Conservation (phyloP, 2,888 invertebrate species). For the Rhamnusium bicolor region DNA sequence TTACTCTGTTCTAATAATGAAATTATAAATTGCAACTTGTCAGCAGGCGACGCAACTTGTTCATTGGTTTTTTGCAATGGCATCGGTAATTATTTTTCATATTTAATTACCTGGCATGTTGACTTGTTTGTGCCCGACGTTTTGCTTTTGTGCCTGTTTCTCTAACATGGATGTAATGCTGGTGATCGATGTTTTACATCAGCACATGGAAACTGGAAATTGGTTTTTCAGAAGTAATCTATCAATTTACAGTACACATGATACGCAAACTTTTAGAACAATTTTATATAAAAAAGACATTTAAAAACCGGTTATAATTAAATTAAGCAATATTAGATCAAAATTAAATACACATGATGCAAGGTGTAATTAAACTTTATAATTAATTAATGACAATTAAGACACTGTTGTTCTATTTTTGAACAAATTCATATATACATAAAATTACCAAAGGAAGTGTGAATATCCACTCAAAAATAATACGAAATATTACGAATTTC, state of each 20-base stretch:
- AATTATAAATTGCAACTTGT: conserved; percentile 24
- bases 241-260: not conserved
- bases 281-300: not conserved
- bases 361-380: too few species aligned
- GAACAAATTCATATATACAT: too few species aligned
- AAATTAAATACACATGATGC: too few species aligned
- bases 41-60: not conserved
- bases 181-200: not conserved
- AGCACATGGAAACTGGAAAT: not conserved
- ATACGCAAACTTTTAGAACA: not conserved
- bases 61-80: not conserved
- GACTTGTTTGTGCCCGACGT: not conserved
- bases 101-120: not conserved
- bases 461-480: too few species aligned
- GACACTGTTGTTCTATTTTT: too few species aligned
- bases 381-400: too few species aligned
- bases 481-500: too few species aligned
- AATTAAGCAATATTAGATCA: too few species aligned
- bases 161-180: not conserved
- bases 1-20: conserved; percentile 24
- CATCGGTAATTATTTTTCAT: conserved; percentile 4
- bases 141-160: not conserved
- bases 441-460: too few species aligned
- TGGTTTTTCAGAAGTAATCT: not conserved
- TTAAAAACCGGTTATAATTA: too few species aligned